Evolutionary conservation across 1,140 invertebrate genomes (phyloP).

Genomic region (Geopemphigus sp.): DNA sequence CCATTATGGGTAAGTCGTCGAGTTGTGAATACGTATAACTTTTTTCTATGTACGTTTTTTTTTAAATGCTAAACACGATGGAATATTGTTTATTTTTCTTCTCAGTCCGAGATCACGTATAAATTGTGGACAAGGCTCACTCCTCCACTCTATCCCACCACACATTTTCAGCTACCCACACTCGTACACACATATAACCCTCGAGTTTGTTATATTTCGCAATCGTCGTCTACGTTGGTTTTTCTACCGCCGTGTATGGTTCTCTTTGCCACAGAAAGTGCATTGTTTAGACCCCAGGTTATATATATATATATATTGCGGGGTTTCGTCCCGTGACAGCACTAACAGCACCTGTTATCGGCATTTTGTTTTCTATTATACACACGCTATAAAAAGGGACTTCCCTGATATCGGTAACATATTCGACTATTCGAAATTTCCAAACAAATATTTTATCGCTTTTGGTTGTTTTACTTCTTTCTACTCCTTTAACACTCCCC

Average conservation of each 20-base stretch:
- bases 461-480: neutral
- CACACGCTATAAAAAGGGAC: neutral
- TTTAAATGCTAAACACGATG: neutral
- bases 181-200: neutral
- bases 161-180: no score
- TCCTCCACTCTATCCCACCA: no score
- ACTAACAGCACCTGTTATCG: constrained; percentile 17
- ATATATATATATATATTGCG: neutral
- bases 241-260: neutral
- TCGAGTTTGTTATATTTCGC: neutral
- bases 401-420: neutral
- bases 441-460: constrained; percentile 1
- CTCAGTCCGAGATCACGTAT: no score
- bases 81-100: neutral
- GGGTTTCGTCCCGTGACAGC: neutral
- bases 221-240: neutral
- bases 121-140: neutral
- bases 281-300: neutral
- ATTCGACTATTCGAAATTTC: constrained; percentile 1
- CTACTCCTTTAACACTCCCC: neutral
- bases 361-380: constrained; percentile 35
- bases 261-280: constrained; percentile 16
- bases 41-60: neutral
- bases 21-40: no score
- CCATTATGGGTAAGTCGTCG: neutral